Evolutionary conservation across 2,888 invertebrate species (phyloP), one percentile per base, ranked within the genome.

Genomic region (Dione vanillae): DNA sequence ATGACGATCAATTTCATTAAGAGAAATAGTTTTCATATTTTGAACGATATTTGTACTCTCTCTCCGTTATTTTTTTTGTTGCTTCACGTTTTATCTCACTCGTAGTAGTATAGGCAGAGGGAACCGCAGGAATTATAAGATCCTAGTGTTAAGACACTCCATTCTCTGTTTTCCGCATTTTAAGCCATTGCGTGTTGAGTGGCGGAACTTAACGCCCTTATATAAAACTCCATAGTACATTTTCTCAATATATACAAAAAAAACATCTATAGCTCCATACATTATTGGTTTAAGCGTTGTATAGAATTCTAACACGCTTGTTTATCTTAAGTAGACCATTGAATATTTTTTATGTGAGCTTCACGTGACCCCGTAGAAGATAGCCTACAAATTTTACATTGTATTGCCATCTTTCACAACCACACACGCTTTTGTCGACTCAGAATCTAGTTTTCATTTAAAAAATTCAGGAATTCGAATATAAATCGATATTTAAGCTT

Each of bases 311-410:
- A 56, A 64, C 62, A 64, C 58, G 70, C 59, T 58, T 61, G 65
- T 77, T 82, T 85, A 86, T 85, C 87, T 86, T 79, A 83, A 85
- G 80, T 83, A 78, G 79, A 80, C 81, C 78, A 82, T 84, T 85
- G 79, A 79, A 75, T 75, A 77, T 78, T 79, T 83, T 84, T 85
- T 83, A 85, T 86, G 82, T 84, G 82, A 77, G 78, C 83, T 80
- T 76, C 69, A 65, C 58, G 61, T 71, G 77, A 78, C 78, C 78
- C 70, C 70, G 47, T 27, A 47, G 45, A 10, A 45, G 56, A 35
- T 37, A 58, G 67, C 66, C 70, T 76, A 77, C 77, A 76, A 77
- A 76, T 77, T 73, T 56, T 47, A 58, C 59, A 65, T 56, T 20
- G 56, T 67, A 76, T 75, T 75, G 77, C 75, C 75, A 72, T 73